A percentile compares a stretch with the other conserved stretches of the same genome.
phyloP scores from a whole-genome alignment of 2,888 invertebrate genomes.

The Ophraella communa region DNA sequence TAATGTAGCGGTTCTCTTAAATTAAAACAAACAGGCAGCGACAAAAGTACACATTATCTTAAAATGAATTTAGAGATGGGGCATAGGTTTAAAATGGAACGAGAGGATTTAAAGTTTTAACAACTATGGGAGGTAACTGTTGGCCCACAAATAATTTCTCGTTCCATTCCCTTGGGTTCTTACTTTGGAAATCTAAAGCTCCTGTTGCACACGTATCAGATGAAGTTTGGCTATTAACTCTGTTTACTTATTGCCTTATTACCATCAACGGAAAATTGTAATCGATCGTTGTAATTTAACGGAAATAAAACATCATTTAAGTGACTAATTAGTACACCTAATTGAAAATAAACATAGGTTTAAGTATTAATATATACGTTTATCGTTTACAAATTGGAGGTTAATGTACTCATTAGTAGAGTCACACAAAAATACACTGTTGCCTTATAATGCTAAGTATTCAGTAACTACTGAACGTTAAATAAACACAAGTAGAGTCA shows the following conservation, averaged over 20 bases:
- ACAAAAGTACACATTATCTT: conserved; percentile 14
- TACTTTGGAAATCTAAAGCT: background rate
- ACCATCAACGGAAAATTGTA: background rate
- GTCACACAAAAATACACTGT: too few species aligned
- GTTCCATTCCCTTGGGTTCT: background rate
- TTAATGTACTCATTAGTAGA: too few species aligned
- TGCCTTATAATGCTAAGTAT: too few species aligned
- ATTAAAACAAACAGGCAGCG: conserved; percentile 1
- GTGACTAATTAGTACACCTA: too few species aligned
- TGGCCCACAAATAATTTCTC: conserved; percentile 6
- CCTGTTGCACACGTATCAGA: conserved; percentile 8
- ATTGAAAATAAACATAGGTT: too few species aligned
- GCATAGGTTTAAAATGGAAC: conserved; percentile 8
- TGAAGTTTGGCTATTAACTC: background rate
- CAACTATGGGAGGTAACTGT: background rate
- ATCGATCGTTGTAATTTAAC: too few species aligned
- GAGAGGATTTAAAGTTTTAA: conserved; percentile 8
- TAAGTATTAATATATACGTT: too few species aligned
- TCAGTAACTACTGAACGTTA: too few species aligned
- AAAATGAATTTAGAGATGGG: conserved; percentile 11
- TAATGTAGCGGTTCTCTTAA: background rate
- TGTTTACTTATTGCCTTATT: background rate
- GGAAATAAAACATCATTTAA: background rate
- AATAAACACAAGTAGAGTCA: too few species aligned
- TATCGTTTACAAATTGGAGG: too few species aligned